Evolutionary conservation across 2,113 vertebrate genomes (phyloP).

Genomic region (Sclerurus mexicanus): DNA sequence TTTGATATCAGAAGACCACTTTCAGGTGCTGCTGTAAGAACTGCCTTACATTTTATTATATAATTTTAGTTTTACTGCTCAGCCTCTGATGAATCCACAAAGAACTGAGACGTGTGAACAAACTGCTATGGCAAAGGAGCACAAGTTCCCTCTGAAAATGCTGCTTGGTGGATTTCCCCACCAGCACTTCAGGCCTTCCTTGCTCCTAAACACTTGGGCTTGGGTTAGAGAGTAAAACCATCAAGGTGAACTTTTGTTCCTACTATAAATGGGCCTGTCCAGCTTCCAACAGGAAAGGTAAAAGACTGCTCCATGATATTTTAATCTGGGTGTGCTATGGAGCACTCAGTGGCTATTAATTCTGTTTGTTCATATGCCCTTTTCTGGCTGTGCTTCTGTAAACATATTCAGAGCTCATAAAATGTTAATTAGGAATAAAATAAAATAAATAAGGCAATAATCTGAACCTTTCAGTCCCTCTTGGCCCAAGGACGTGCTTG

Average conservation of each 20-base stretch:
- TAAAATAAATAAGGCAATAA: conserved; percentile 53
- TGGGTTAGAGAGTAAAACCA: neutral
- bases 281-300: neutral
- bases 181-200: neutral
- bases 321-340: neutral
- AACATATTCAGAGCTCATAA: conserved; percentile 60
- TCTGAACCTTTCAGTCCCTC: conserved; percentile 16
- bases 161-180: neutral
- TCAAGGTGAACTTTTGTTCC: neutral
- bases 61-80: neutral
- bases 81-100: neutral
- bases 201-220: neutral
- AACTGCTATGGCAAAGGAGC: neutral
- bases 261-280: neutral
- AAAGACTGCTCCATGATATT: neutral
- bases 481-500: neutral
- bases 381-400: conserved; percentile 25
- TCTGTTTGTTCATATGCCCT: conserved; percentile 19
- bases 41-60: neutral
- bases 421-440: conserved; percentile 66
- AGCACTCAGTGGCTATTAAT: neutral
- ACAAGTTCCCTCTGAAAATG: neutral
- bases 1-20: neutral
- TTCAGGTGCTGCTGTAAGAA: neutral
- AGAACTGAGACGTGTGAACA: neutral